Base-by-base conservation (phyloP, 2,113 vertebrate genomes). In the Pachypanchax playfairii region DNA sequence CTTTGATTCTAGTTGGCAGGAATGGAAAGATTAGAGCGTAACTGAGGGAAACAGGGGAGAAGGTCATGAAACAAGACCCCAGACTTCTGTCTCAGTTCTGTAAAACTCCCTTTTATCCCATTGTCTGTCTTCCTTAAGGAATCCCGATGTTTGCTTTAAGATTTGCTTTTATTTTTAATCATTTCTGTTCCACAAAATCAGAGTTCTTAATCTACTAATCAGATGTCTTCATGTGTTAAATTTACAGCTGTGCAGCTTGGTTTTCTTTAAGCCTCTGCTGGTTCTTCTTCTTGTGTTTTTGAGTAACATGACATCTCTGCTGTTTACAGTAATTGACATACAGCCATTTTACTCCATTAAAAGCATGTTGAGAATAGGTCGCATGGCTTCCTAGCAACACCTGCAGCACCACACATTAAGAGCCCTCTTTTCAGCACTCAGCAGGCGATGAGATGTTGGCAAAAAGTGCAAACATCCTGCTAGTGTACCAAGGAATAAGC, bases 1-100 rank as follows among this genome's bases (percentile, higher is more conserved):
- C 90, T 92, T 91, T 91, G 90, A 67, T 51, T 86, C 62, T 44
- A 82, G 75, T 83, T 90, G 85, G 85, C 82, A 83, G 57, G 67
- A 14, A 26, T 22, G 67, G 17, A 76, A n/a, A 70, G 68, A 73
- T 86, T 83, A 82, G 60, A 83, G 73, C 64, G 55, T 67, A 80
- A 73, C 82, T 60, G 55, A 81, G 81, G 73, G 50, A 60, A 57
- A 75, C n/a, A 8, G 54, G 33, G 52, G 43, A 67, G 26, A 50
- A 8, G 13, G 48, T 35, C 75, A 42, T 58, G 42, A n/a, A 46
- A 31, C 21, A 20, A 75, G 70, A 43, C 9, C 41, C n/a, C 41
- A 21, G 15, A 25, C 6, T 20, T 28, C 8, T 3, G 3, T 5
- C 28, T 14, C 1, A 38, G 21, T 54, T 36, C 22, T 38, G 14